These are phyloP conservation scores for Falco novaeseelandiae DNA, from an alignment of 2,797 vertebrate species.

Conservation along the genomic window DNA sequence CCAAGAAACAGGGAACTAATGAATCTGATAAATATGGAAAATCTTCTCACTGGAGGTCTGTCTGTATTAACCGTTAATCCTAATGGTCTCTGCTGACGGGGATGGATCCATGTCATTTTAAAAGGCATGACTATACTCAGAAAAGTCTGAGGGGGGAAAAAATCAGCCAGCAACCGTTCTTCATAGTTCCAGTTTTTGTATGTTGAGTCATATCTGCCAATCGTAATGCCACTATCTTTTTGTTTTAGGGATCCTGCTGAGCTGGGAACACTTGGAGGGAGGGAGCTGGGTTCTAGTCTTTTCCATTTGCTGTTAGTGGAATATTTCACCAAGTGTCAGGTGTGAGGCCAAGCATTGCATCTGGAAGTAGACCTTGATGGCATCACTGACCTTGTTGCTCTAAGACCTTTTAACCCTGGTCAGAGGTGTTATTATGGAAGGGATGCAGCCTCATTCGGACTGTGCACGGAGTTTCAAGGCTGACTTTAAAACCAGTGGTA, in stretches of 20 bases:
- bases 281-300: not conserved
- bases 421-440: not conserved
- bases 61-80: not conserved
- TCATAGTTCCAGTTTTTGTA: not conserved
- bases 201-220: not conserved
- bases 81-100: not conserved
- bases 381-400: not conserved
- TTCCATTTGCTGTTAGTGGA: not conserved
- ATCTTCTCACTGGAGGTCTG: not conserved
- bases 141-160: not conserved
- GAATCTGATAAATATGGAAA: not conserved
- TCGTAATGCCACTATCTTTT: not conserved
- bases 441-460: not conserved
- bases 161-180: not conserved
- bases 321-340: not conserved
- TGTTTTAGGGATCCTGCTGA: not conserved
- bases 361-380: not conserved
- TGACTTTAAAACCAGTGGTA: not conserved
- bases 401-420: not conserved
- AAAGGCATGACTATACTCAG: not conserved
- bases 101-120: not conserved
- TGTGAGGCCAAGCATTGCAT: fast-evolving
- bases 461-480: not conserved
- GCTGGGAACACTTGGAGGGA: not conserved
- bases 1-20: not conserved